A percentile compares a stretch with the other conserved stretches of the same genome.
phyloP scores from a whole-genome alignment of 2,797 vertebrate genomes.

The Platalea minor region DNA sequence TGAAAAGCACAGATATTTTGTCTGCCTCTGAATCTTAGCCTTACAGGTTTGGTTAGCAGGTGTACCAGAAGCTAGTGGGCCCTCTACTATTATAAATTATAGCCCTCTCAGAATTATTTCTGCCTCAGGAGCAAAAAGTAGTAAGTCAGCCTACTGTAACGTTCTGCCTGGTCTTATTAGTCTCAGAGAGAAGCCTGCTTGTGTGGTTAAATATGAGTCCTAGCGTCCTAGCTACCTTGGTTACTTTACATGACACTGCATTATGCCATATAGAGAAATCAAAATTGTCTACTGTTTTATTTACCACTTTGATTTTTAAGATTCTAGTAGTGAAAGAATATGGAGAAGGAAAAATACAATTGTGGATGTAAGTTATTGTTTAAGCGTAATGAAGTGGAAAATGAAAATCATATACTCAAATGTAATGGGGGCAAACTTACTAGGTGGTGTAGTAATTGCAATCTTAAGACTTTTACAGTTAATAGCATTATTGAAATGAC shows the following conservation, averaged over 20 bases:
- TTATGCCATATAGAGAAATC: neutral
- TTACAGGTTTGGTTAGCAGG: neutral
- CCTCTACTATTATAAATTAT: accelerated
- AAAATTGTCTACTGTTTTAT: neutral
- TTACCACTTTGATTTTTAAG: neutral
- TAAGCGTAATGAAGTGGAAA: neutral
- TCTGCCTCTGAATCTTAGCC: neutral
- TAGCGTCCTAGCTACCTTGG: neutral
- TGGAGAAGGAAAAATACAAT: neutral
- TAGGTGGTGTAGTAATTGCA: neutral
- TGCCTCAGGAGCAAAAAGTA: neutral
- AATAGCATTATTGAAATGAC: neutral
- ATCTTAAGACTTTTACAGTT: neutral
- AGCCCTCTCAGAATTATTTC: neutral
- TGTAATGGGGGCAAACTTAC: neutral
- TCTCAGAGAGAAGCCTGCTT: neutral
- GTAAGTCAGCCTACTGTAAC: neutral
- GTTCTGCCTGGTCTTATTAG: neutral
- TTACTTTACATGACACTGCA: neutral
- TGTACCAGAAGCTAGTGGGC: neutral
- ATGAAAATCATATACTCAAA: neutral
- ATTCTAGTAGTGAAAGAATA: neutral
- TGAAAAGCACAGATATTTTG: neutral
- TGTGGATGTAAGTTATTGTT: neutral
- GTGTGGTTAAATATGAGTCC: neutral